phyloP scores from a whole-genome alignment of 1,140 invertebrate species.

The Brachystomella parvula region DNA sequence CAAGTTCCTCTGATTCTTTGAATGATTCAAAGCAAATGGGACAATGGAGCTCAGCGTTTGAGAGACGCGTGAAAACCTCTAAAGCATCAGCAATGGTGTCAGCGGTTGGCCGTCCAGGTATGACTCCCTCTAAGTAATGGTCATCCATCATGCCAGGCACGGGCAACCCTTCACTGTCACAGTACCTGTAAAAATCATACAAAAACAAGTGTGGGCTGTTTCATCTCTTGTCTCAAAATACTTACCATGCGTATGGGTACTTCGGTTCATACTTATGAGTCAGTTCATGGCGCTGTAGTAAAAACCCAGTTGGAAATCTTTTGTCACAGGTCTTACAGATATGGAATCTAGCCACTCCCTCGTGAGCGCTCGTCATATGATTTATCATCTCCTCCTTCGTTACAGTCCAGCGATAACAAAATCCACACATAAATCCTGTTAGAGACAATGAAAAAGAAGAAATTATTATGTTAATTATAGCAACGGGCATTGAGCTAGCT shows the following conservation, averaged over 20 bases:
- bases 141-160: neutral
- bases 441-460: neutral
- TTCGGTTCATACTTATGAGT: neutral
- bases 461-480: neutral
- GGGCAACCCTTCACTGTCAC: neutral
- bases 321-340: neutral
- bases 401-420: slow-evolving; percentile 5
- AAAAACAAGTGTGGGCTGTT: neutral
- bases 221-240: neutral
- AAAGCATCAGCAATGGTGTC: neutral
- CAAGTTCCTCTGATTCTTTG: neutral
- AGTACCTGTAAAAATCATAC: neutral
- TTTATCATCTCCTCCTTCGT: neutral
- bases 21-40: neutral
- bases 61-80: neutral
- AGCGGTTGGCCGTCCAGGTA: neutral
- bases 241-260: neutral
- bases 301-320: neutral
- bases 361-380: neutral
- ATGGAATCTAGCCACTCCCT: neutral
- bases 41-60: neutral
- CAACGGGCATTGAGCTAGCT: neutral
- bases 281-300: neutral
- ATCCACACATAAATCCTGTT: slow-evolving; percentile 9
- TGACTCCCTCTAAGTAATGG: neutral